Percentiles rank a stretch among this genome's conserved stretches.
phyloP scores from a whole-genome alignment of 2,797 vertebrate genomes.

The Chlorospingus semifuscus region DNA sequence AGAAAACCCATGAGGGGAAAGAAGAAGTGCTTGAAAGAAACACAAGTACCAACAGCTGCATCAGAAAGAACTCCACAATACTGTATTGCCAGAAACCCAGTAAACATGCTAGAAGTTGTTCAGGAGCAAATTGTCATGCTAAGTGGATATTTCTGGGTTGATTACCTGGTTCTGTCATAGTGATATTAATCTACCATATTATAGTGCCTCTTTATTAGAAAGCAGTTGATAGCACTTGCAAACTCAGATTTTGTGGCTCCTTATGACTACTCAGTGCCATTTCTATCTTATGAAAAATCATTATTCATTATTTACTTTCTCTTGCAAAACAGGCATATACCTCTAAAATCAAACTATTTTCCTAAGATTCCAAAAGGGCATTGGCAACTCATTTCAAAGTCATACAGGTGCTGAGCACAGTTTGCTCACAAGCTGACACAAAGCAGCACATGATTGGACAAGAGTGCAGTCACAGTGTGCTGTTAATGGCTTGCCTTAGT shows the following conservation, averaged over 20 bases:
- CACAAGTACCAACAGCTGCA: background rate
- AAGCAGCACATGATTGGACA: background rate
- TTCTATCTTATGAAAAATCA: background rate
- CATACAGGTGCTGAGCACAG: background rate
- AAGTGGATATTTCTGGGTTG: background rate
- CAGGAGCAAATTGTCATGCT: background rate
- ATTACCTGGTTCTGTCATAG: background rate
- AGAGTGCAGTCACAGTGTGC: background rate
- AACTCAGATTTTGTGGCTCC: background rate
- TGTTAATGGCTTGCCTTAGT: background rate
- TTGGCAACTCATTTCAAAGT: background rate
- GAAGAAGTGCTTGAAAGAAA: background rate
- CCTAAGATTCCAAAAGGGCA: background rate
- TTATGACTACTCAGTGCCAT: background rate
- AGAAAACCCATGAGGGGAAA: background rate
- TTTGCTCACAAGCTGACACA: constrained; percentile 14
- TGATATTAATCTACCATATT: background rate
- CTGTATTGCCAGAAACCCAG: background rate
- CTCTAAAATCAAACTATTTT: background rate
- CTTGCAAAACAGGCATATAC: background rate
- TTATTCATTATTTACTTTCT: background rate
- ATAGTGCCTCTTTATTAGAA: background rate
- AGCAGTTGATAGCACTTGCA: background rate
- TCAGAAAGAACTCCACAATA: background rate
- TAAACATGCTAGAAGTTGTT: background rate